A percentile compares a stretch with the other conserved stretches of the same genome.
Evolutionary conservation across 2,113 vertebrate genomes (phyloP).

Genomic region (Toxotes jaculatrix): DNA sequence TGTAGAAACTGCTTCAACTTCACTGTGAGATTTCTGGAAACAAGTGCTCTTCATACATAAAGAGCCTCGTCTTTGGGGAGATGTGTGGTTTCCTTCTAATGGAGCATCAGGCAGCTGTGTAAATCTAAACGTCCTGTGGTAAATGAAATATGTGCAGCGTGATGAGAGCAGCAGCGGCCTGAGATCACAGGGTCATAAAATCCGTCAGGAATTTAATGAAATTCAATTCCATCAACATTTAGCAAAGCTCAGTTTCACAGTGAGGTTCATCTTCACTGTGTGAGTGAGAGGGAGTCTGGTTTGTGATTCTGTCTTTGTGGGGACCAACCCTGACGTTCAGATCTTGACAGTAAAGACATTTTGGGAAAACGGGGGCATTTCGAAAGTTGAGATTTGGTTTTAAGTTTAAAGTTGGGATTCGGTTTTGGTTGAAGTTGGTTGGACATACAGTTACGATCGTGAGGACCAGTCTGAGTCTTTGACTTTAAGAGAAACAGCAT

Average conservation of each 20-base stretch:
- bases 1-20: background rate
- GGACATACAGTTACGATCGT: no score
- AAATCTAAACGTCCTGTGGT: background rate
- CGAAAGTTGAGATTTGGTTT: no score
- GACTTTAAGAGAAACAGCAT: no score
- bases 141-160: background rate
- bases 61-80: background rate
- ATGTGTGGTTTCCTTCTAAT: no score
- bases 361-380: no score
- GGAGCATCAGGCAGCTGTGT: background rate
- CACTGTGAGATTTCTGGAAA: background rate
- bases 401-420: no score
- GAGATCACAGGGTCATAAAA: slow-evolving; percentile 18
- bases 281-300: background rate
- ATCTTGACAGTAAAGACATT: no score
- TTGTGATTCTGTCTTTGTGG: background rate
- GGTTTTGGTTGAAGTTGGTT: no score
- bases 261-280: background rate
- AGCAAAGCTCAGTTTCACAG: background rate
- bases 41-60: background rate
- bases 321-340: no score
- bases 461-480: no score
- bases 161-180: no score
- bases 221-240: slow-evolving; percentile 13
- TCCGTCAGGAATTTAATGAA: slow-evolving; percentile 7